Conservation (phyloP, 2,888 invertebrate species). For the Globia sparganii region DNA sequence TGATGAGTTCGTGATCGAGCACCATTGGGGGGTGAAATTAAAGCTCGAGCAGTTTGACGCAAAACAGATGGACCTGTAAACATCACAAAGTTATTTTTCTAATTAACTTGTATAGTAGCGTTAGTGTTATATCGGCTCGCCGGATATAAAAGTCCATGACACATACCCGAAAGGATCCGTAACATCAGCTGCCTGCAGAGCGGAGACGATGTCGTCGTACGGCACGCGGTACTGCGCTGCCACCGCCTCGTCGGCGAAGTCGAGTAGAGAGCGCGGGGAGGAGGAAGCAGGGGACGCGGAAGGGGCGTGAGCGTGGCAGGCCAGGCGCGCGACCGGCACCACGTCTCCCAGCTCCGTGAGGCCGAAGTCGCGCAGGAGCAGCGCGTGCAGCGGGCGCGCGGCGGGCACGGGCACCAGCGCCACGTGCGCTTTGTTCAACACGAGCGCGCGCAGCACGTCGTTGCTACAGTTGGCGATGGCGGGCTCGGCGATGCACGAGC, state of each 20-base stretch:
- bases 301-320: conserved; percentile 72
- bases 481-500: conserved; percentile 55
- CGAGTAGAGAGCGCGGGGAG: conserved; percentile 79
- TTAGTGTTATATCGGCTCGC: not conserved
- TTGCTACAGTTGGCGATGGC: conserved; percentile 59
- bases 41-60: conserved; percentile 78
- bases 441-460: conserved; percentile 58
- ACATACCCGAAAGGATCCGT: conserved; percentile 27
- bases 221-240: conserved; percentile 68
- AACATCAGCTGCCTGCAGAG: conserved; percentile 5
- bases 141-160: too few relatives aligned
- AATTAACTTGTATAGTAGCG: not conserved
- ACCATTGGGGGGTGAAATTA: conserved; percentile 91
- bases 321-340: conserved; percentile 75
- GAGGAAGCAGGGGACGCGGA: conserved; percentile 62
- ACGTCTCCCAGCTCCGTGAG: conserved; percentile 80
- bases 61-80: conserved; percentile 42
- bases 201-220: conserved; percentile 8
- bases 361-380: conserved; percentile 76
- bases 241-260: conserved; percentile 71
- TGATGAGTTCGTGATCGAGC: conserved; percentile 71
- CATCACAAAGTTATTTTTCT: not conserved
- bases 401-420: conserved; percentile 73
- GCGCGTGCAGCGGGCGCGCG: conserved; percentile 69
- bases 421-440: conserved; percentile 56